phyloP scores from a whole-genome alignment of 2,113 vertebrate species.

The Malurus cyaneus region DNA sequence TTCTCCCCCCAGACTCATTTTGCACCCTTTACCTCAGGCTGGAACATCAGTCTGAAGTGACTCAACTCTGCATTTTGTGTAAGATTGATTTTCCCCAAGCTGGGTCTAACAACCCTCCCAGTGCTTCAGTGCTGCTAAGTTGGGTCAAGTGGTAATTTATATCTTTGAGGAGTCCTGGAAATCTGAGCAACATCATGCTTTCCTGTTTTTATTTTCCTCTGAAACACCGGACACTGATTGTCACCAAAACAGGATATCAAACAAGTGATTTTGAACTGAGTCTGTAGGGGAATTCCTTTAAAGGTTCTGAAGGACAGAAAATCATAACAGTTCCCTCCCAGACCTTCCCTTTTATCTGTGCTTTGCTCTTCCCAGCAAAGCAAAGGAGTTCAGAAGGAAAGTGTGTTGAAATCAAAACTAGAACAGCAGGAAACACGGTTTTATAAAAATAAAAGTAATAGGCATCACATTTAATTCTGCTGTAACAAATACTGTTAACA shows the following conservation, averaged over 20 bases:
- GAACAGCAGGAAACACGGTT: not conserved
- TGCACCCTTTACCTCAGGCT: not conserved
- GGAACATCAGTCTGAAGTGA: not conserved
- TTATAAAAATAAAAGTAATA: not conserved
- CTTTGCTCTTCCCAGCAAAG: not conserved
- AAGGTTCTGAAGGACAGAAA: not conserved
- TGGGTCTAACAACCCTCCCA: not conserved
- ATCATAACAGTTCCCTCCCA: not conserved
- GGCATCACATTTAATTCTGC: not conserved
- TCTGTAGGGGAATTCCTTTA: not conserved
- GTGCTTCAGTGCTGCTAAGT: not conserved
- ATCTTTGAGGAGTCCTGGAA: not conserved
- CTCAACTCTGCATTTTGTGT: not conserved
- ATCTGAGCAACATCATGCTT: not conserved
- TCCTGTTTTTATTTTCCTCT: not conserved
- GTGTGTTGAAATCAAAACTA: not conserved
- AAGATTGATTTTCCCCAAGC: not conserved
- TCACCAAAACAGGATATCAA: not conserved
- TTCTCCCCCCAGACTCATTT: not conserved
- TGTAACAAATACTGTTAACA: not conserved
- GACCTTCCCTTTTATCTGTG: not conserved
- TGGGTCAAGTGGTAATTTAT: not conserved
- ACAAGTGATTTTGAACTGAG: not conserved
- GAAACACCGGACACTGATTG: not conserved
- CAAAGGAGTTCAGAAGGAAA: not conserved